Evolutionary conservation across 2,113 vertebrate genomes (phyloP).

Genomic region (Sinocyclocheilus grahami): DNA sequence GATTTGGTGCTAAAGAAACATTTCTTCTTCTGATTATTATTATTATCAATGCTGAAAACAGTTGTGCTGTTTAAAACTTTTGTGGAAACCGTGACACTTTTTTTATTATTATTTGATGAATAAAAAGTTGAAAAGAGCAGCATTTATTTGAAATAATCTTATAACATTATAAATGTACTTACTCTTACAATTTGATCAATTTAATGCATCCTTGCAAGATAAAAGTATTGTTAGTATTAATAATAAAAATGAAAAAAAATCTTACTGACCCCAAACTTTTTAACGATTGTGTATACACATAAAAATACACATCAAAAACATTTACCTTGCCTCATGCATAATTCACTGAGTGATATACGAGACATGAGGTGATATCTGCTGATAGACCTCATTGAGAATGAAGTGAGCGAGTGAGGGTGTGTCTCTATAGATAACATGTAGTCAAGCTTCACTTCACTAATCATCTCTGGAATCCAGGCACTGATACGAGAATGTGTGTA

Average conservation of each 20-base stretch:
- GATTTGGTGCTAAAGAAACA: background rate
- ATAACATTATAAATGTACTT: background rate
- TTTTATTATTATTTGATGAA: background rate
- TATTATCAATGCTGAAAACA: background rate
- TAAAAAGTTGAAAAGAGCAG: background rate
- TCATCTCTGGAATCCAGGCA: constrained; percentile 71
- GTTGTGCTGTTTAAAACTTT: background rate
- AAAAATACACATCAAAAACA: background rate
- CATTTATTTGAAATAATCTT: background rate
- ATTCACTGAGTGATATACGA: constrained; percentile 16
- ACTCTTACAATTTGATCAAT: background rate
- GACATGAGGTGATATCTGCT: constrained; percentile 28
- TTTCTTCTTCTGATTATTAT: background rate
- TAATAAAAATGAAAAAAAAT: background rate
- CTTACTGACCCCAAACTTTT: background rate
- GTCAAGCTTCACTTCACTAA: constrained; percentile 68
- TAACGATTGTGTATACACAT: background rate
- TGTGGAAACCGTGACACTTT: background rate
- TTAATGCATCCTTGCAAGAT: background rate
- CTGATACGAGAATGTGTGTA: constrained; percentile 63
- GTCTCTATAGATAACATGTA: constrained; percentile 46
- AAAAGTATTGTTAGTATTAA: background rate
- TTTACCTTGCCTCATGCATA: background rate
- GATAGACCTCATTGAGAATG: constrained; percentile 23
- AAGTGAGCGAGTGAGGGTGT: constrained; percentile 55